Conservation (phyloP, 2,113 vertebrate genomes). For the Todiramphus saurophagus region DNA sequence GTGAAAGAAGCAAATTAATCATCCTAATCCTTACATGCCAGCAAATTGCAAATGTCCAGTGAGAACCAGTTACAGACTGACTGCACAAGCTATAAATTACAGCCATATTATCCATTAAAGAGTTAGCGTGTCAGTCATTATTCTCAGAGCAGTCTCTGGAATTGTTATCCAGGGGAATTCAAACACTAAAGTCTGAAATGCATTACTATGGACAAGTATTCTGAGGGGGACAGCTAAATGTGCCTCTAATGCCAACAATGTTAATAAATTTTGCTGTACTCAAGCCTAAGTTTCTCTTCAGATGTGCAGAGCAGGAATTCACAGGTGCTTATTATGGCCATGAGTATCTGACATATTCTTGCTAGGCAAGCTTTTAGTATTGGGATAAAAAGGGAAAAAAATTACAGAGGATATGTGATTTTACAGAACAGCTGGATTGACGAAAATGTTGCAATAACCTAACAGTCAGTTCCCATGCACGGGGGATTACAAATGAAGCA, state of each 20-base stretch:
- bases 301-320: background rate
- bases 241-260: background rate
- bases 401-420: background rate
- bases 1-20: background rate
- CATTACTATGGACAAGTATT: background rate
- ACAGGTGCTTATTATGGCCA: background rate
- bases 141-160: background rate
- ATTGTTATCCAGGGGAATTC: background rate
- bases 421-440: background rate
- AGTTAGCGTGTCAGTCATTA: fast-evolving
- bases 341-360: background rate
- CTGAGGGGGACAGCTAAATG: background rate
- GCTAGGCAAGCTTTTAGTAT: background rate
- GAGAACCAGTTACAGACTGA: background rate
- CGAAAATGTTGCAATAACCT: background rate
- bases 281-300: background rate
- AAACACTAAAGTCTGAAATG: background rate
- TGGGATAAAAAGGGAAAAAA: background rate
- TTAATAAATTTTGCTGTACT: background rate
- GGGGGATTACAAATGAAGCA: background rate
- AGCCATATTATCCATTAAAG: background rate
- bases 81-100: background rate
- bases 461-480: background rate
- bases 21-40: background rate
- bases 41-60: background rate